Base-by-base conservation (phyloP, 2,113 vertebrate species). In the Lophotis ruficrista region DNA sequence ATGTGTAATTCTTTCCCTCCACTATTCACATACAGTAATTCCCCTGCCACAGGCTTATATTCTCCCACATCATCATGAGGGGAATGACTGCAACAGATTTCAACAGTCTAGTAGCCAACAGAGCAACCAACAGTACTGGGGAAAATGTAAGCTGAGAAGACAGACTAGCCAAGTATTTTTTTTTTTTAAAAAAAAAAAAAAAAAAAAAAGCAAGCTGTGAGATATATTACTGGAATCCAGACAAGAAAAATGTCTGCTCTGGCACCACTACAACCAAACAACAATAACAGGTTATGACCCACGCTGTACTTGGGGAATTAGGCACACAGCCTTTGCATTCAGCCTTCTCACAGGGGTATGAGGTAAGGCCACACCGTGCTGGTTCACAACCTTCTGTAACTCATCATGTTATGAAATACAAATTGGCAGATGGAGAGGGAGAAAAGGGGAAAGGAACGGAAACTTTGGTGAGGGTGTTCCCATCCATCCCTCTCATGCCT, bases 171-270 rank as follows among this genome's bases (percentile, higher is more conserved):
- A 77, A 92, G 60, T 41, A 41, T 41, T n/a, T n/a, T 60, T n/a
- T n/a, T n/a, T n/a, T n/a, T n/a, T n/a, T n/a, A 87, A 86, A 50
- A 16, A 17, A 41, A n/a, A 69, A 77, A 43, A 43, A 43, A 83
- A 71, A 71, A 43, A 56, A 89, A 81, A 83, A 65, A 33, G 75
- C 51, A 80, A 89, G 38, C 86, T 92, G 57, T 72, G 94, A 94
- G 77, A 94, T 91, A 89, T 89, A 84, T 94, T 89, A 79, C 61
- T 96, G 96, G 93, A 96, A 91, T 62, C 45, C 43, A 70, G 85
- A 91, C 90, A 95, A 96, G 90, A 93, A 95, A 96, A 96, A 95
- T 91, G 64, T 88, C 92, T 96, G 38, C 60, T 90, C 93, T 96
- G 91, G 95, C 77, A 94, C 82, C 50, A 47, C 31, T 85, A 60